Evolutionary conservation across 2,888 invertebrate genomes (phyloP), one percentile per base, ranked within the genome.

Genomic region (Bellardia bayeri): DNA sequence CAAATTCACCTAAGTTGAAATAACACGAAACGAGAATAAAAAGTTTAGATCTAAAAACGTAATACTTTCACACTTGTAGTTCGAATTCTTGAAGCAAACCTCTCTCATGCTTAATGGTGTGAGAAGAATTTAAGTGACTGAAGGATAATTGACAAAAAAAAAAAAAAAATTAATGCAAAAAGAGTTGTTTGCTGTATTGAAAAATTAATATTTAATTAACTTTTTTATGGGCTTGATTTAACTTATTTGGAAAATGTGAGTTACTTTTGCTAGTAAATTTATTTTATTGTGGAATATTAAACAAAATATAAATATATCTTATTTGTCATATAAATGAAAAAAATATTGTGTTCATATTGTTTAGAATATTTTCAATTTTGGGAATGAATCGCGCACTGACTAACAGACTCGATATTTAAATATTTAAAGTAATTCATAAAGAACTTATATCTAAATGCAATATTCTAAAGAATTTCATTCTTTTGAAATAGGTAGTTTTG

Each of bases 141-240:
- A 42, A 80, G 37, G 30, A 14, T 69, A 69, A 71, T 69, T 58
- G 64, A n/a, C n/a, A 68, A 56, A 54, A 64, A 42, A 13, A 30
- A 40, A 54, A 14, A 40, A 66, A 64, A 40, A 54, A 16, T 6
- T 8, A 2, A 45, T 30, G 42, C 14, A 68, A 69, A 69, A 51
- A 45, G 9, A 1, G 37, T 16, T 71, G 2, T 40, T 71, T 54
- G 16, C 6, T 54, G 11, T 71, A 71, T 75, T 63, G 33, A 61
- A 40, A 33, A 49, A 63, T 58, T 63, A 75, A 63, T 63, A 75
- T 63, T 49, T 75, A 75, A 75, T 75, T 75, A 49, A 61, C 33
- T 7, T 75, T 58, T 72, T 72, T 14, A 56, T 14, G 8, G 58
- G 23, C 14, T 58, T 40, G 45, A 45, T 68, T 61, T 33, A 5